These are phyloP conservation scores for Arrhamphus sclerolepis DNA, from an alignment of 2,797 vertebrate species.

Conservation along the genomic window DNA sequence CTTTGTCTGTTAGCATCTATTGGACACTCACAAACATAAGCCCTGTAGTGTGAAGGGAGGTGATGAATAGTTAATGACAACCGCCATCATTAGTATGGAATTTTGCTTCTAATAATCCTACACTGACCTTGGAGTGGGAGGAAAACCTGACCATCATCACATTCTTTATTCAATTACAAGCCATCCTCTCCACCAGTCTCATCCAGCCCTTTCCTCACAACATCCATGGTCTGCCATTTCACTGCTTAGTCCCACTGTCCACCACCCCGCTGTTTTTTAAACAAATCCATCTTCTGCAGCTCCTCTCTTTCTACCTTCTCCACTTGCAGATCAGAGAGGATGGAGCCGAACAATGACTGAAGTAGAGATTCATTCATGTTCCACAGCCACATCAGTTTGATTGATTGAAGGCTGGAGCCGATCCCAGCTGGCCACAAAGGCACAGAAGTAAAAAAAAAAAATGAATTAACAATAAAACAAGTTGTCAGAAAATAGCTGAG, in stretches of 20 bases:
- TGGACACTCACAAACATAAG: conserved; percentile 19
- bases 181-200: neutral
- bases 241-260: neutral
- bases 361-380: no score
- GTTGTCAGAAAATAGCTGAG: no score
- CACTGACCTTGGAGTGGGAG: conserved; percentile 69
- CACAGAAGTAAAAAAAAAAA: no score
- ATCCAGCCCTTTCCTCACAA: neutral
- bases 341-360: neutral
- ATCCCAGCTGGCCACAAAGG: no score
- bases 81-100: conserved; percentile 57
- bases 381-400: no score
- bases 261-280: conserved; percentile 5
- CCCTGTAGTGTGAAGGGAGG: conserved; percentile 30
- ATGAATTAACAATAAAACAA: no score
- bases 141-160: conserved; percentile 12
- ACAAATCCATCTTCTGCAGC: conserved; percentile 4
- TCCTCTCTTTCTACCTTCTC: neutral
- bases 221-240: conserved; percentile 5
- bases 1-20: conserved; percentile 6
- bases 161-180: conserved; percentile 31
- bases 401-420: no score
- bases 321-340: neutral
- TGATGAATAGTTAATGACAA: conserved; percentile 80
- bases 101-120: conserved; percentile 51